Conservation (phyloP, 1,140 invertebrate genomes). For the Heliconius hewitsoni region DNA sequence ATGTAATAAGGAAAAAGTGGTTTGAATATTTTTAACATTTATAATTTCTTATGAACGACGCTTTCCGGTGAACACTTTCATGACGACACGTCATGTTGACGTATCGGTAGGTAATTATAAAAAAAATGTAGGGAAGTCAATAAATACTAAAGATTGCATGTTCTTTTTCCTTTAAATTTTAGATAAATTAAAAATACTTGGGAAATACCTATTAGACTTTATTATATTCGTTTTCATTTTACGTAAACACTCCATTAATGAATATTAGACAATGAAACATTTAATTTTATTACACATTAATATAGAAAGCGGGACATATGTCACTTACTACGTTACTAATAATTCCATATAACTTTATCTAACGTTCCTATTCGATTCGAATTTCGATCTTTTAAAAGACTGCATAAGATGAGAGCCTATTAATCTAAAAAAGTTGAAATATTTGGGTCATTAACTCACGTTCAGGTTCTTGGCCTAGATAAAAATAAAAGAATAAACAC, state of each 20-base stretch:
- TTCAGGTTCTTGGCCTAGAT: conserved; percentile 68
- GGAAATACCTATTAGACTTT: not conserved
- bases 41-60: not conserved
- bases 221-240: not conserved
- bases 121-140: not conserved
- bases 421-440: conserved; percentile 25
- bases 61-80: conserved; percentile 4
- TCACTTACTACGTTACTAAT: not conserved
- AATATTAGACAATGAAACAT: not conserved
- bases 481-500: conserved; percentile 58
- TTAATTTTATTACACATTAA: not conserved
- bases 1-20: not conserved
- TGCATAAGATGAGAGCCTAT: not conserved
- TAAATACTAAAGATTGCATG: too few species aligned
- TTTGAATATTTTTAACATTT: not conserved
- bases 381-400: not conserved
- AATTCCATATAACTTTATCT: not conserved
- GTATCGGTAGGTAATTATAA: not conserved
- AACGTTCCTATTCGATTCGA: not conserved
- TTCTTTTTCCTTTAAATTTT: not conserved
- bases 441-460: conserved; percentile 62
- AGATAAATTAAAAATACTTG: not conserved
- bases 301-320: not conserved
- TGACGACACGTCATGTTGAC: not conserved
- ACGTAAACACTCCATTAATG: not conserved